Conservation (phyloP, 1,140 invertebrate genomes). For the Hypothenemus hampei region DNA sequence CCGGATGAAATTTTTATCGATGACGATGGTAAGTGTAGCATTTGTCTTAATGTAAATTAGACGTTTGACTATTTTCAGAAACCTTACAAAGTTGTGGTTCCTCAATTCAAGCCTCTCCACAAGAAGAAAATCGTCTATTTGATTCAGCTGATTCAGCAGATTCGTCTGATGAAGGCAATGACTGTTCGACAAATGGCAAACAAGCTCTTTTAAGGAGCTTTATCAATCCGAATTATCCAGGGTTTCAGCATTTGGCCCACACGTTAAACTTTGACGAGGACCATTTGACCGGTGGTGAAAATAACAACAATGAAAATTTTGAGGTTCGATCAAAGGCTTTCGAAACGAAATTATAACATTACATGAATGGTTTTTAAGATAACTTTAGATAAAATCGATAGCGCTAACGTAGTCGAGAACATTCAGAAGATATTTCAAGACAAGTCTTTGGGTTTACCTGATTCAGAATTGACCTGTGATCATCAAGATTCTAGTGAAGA, state of each 20-base stretch:
- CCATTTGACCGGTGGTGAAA: conserved; percentile 37
- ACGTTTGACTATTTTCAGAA: conserved; percentile 34
- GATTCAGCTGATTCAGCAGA: conserved; percentile 40
- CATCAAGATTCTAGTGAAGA: too few relatives aligned
- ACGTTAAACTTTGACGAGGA: conserved; percentile 45
- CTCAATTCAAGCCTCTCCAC: conserved; percentile 40
- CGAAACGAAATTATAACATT: too few relatives aligned
- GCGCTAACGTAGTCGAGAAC: conserved; percentile 51
- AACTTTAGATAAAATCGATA: conserved; percentile 46
- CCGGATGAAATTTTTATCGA: conserved; percentile 45
- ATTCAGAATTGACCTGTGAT: too few relatives aligned
- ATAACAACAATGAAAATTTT: conserved; percentile 28
- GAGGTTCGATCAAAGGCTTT: not conserved
- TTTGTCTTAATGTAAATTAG: not conserved
- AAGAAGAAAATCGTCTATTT: conserved; percentile 43
- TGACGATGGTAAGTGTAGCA: conserved; percentile 40
- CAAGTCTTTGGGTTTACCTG: conserved; percentile 54
- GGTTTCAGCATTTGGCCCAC: conserved; percentile 60
- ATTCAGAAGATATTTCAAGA: conserved; percentile 56
- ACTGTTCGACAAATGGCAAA: conserved; percentile 24
- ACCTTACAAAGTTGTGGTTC: conserved; percentile 39
- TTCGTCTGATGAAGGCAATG: conserved; percentile 43
- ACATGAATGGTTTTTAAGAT: too few relatives aligned
- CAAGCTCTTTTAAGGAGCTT: conserved; percentile 55
- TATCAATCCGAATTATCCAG: conserved; percentile 74